A percentile compares a stretch with the other conserved stretches of the same genome.
These are phyloP conservation scores for Xyrichtys novacula DNA, from an alignment of 2,797 vertebrate genomes.

Conservation along the genomic window DNA sequence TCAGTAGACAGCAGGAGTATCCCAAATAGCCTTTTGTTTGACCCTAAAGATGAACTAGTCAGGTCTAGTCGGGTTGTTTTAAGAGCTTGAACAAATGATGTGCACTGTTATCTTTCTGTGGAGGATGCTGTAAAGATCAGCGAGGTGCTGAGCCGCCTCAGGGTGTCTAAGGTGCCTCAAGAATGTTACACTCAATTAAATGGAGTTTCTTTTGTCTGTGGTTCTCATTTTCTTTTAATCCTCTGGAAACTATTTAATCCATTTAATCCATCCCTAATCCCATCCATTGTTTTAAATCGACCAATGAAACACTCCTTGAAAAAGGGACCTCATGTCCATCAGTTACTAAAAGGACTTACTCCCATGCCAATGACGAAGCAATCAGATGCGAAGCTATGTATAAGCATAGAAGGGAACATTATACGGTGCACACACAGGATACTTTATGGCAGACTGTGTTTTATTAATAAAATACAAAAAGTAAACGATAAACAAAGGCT, in stretches of 20 bases:
- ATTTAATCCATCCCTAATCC: not conserved
- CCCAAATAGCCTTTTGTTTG: not conserved
- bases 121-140: not conserved
- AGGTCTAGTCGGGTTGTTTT: not conserved
- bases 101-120: not conserved
- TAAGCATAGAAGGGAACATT: no score
- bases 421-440: no score
- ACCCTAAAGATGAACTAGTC: not conserved
- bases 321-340: not conserved
- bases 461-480: no score
- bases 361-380: no score
- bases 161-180: not conserved
- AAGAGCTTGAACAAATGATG: not conserved
- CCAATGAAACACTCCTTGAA: not conserved
- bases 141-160: not conserved
- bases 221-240: not conserved
- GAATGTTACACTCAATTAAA: not conserved
- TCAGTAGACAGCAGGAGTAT: not conserved
- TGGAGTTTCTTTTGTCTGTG: not conserved
- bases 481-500: no score
- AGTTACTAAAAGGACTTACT: not conserved
- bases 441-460: no score
- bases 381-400: no score
- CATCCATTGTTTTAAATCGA: not conserved
- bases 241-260: conserved; percentile 6